Base-by-base conservation (phyloP, 2,888 invertebrate species). In the Polydrusus tereticollis region DNA sequence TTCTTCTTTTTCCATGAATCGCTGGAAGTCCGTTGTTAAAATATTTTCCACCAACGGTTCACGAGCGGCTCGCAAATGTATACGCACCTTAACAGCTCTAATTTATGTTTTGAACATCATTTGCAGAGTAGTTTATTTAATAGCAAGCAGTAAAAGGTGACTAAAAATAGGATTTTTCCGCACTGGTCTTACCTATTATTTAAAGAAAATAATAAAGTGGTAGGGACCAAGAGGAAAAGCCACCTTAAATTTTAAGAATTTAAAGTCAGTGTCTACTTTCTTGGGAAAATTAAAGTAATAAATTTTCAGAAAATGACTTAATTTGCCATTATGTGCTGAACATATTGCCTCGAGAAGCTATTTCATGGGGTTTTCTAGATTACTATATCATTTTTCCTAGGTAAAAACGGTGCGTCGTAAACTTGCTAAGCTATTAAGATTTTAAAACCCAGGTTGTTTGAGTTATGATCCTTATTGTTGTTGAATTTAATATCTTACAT, bases 281-380 rank as follows among this genome's bases (percentile, higher is more conserved):
- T 36, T 36, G 60, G 45, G 43, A 52, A 60, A 68, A 68, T 68
- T 68, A 68, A 69, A 55, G 69, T 38, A 69, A 69, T 69, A 69
- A 69, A 69, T 69, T 69, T 58, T 29, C 33, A 26, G 69, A 69
- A 69, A 69, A 69, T 69, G 69, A 69, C 69, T 69, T 69, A 69
- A 69, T 69, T 69, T 69, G 62, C 69, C 69, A 69, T 69, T 57
- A 62, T 69, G 23, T 57, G 29, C 63, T 33, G 62, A 69, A 63
- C 69, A 57, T 69, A 63, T 69, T 63, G 55, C 69, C 23, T 16
- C 29, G 57, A 20, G 45, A 62, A 55, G 36, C 63, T 52, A 63
- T 69, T 50, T 47, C 38, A 62, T 55, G 45, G 45, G 57, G 62
- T 63, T 63, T 69, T 69, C 63, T 69, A 63, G 69, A 57, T 69